Evolutionary conservation across 2,113 vertebrate species (phyloP).

Genomic region (Lophura nycthemera): DNA sequence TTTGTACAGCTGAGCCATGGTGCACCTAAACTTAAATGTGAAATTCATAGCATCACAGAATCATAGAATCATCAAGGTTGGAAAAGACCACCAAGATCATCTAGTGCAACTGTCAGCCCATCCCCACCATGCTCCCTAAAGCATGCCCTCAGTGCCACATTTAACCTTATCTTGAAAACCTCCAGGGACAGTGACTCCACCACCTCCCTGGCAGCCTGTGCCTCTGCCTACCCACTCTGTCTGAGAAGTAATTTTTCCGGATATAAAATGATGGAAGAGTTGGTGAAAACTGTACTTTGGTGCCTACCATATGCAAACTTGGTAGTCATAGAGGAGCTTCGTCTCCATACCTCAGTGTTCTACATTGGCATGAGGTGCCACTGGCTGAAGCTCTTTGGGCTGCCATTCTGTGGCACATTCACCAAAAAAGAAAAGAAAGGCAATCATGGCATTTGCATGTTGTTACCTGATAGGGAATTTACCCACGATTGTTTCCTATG

Average conservation of each 20-base stretch:
- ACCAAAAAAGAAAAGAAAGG: neutral
- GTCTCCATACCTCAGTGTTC: rapidly evolving
- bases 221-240: too few relatives aligned
- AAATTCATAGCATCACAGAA: neutral
- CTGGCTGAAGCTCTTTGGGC: neutral
- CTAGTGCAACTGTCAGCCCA: too few relatives aligned
- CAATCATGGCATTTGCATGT: neutral
- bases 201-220: too few relatives aligned
- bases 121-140: too few relatives aligned
- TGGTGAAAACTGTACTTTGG: neutral
- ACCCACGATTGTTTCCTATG: neutral
- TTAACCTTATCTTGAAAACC: too few relatives aligned
- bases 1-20: neutral
- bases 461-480: neutral
- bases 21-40: neutral
- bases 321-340: neutral
- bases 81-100: too few relatives aligned
- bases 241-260: too few relatives aligned
- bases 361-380: neutral
- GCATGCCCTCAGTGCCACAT: too few relatives aligned
- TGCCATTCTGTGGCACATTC: neutral
- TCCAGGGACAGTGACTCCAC: too few relatives aligned
- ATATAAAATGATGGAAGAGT: neutral
- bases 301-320: rapidly evolving
- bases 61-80: too few relatives aligned